Evolutionary conservation across 2,113 vertebrate species (phyloP).

Genomic region (Micromys minutus): DNA sequence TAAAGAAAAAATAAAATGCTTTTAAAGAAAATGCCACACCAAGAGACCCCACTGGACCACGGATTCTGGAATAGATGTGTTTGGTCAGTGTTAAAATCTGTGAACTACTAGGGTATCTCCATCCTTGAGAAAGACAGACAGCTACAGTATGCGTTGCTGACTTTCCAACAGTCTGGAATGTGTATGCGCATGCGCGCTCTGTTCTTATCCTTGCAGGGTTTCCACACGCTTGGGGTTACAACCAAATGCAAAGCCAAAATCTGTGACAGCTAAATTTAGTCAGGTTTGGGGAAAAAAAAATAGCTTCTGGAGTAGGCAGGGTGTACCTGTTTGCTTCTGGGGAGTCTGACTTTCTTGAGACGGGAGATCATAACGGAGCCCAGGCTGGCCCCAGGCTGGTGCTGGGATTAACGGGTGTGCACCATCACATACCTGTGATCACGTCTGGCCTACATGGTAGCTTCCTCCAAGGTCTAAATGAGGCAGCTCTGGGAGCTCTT

Average conservation of each 20-base stretch:
- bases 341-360: background rate
- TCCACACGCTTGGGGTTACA: slow-evolving; percentile 3
- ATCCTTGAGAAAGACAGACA: background rate
- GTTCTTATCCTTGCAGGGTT: slow-evolving; percentile 2
- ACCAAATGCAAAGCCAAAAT: background rate
- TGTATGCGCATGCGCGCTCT: background rate
- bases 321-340: background rate
- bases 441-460: background rate
- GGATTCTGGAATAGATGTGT: background rate
- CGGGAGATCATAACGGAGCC: no score
- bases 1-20: background rate
- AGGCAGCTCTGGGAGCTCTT: background rate
- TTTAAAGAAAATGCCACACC: background rate
- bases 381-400: background rate
- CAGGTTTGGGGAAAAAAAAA: background rate
- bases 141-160: background rate
- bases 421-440: background rate
- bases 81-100: background rate
- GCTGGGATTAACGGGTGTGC: no score
- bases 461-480: background rate
- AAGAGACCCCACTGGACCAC: background rate
- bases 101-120: background rate
- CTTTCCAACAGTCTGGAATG: background rate
- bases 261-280: background rate
- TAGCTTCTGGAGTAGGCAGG: background rate